phyloP scores from a whole-genome alignment of 2,113 vertebrate genomes.

The Lagopus muta region DNA sequence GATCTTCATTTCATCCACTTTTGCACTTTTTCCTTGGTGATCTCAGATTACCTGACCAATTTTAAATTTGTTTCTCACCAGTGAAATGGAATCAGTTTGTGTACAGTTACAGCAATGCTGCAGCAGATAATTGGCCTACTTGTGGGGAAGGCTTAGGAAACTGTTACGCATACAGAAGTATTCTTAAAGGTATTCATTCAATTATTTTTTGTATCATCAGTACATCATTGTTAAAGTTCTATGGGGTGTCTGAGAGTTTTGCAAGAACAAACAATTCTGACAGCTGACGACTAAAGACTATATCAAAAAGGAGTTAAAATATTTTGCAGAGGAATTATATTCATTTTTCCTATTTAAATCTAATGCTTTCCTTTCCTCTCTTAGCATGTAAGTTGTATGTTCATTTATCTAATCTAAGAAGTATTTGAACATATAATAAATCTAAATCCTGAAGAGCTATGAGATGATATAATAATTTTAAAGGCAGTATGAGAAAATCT shows the following conservation, averaged over 20 bases:
- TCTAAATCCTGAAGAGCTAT: background rate
- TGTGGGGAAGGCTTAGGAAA: background rate
- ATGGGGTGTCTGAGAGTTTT: background rate
- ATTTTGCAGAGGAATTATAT: background rate
- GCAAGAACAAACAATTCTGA: background rate
- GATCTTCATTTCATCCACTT: background rate
- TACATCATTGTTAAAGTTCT: background rate
- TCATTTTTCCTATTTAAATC: background rate
- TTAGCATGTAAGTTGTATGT: background rate
- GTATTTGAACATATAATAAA: background rate
- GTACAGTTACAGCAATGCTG: background rate
- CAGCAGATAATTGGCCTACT: background rate
- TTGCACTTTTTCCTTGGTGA: background rate
- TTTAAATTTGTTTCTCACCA: background rate
- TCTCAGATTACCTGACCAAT: background rate
- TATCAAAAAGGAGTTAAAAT: background rate
- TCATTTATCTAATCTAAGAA: background rate
- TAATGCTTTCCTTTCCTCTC: background rate
- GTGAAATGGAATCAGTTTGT: background rate
- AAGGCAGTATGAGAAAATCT: background rate
- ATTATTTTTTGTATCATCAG: background rate
- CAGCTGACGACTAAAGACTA: background rate
- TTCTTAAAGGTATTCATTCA: background rate
- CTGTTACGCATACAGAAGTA: background rate
- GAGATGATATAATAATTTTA: background rate